These are phyloP conservation scores for Stegastes partitus DNA, from an alignment of 2,113 vertebrate species.

Conservation along the genomic window DNA sequence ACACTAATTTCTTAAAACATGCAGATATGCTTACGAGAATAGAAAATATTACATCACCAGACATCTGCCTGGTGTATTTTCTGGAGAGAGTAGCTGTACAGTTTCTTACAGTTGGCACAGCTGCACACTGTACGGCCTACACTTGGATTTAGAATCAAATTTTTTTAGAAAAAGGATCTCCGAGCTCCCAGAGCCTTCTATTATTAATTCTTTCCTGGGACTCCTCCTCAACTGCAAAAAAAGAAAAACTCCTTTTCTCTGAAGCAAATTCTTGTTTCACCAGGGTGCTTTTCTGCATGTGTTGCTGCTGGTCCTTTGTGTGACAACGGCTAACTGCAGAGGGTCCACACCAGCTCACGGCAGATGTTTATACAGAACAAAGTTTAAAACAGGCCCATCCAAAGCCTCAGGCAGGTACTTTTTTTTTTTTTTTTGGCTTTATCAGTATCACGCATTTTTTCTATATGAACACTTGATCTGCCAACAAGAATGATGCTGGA, in stretches of 20 bases:
- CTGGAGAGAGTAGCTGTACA: neutral
- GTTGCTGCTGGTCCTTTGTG: neutral
- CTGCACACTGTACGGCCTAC: neutral
- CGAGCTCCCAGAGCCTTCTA: neutral
- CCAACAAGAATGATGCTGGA: neutral
- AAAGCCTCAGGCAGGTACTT: neutral
- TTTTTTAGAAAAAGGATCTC: neutral
- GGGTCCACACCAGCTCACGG: neutral
- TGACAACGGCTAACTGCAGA: neutral
- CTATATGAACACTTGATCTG: neutral
- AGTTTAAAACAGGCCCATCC: conserved; percentile 20
- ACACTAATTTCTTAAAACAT: neutral
- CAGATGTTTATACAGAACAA: conserved; percentile 5
- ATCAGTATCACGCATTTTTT: neutral
- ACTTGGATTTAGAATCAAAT: neutral
- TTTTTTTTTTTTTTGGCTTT: neutral
- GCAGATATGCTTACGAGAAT: too few species aligned
- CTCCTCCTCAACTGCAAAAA: neutral
- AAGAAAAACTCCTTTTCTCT: conserved; percentile 11
- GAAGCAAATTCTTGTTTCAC: conserved; percentile 3
- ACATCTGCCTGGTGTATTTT: neutral
- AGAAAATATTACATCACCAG: neutral
- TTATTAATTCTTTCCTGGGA: conserved; percentile 31
- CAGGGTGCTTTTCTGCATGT: neutral
- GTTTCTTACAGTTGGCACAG: conserved; percentile 10